phyloP scores from a whole-genome alignment of 2,113 vertebrate species.

The Drymodes brunneopygia region DNA sequence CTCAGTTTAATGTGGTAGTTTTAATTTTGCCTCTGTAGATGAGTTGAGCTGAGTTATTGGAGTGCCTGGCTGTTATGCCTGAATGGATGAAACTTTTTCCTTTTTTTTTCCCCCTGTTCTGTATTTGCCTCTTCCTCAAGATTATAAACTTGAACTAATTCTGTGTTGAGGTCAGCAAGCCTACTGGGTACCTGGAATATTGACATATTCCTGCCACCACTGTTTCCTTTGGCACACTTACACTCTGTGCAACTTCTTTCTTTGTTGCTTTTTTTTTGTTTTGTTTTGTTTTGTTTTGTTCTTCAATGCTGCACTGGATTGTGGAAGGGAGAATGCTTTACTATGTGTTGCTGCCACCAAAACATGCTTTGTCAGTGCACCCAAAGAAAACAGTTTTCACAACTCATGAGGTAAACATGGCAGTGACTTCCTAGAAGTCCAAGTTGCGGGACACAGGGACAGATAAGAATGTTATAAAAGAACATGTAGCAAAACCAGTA shows the following conservation, averaged over 20 bases:
- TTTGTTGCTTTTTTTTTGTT: neutral
- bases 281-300: neutral
- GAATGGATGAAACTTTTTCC: neutral
- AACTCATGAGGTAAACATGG: neutral
- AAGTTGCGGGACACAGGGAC: neutral
- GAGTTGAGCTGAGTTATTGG: neutral
- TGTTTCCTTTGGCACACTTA: neutral
- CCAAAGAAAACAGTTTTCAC: constrained; percentile 7
- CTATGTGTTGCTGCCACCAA: neutral
- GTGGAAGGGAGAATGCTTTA: constrained; percentile 1
- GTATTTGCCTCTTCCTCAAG: neutral
- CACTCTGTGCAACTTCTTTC: neutral
- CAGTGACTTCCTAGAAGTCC: neutral
- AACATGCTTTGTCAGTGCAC: neutral
- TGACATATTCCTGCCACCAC: neutral
- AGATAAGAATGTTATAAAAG: constrained; percentile 2
- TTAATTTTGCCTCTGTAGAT: neutral
- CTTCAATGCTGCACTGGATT: constrained; percentile 5
- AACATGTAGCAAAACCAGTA: neutral
- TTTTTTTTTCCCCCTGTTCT: neutral
- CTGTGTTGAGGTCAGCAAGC: neutral
- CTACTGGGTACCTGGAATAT: neutral
- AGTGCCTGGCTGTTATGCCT: neutral
- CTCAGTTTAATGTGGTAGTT: neutral
- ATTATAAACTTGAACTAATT: constrained; percentile 39